Evolutionary conservation across 2,797 vertebrate genomes (phyloP), one percentile per base, ranked within the genome.

Genomic region (Coccyzus lansbergi): DNA sequence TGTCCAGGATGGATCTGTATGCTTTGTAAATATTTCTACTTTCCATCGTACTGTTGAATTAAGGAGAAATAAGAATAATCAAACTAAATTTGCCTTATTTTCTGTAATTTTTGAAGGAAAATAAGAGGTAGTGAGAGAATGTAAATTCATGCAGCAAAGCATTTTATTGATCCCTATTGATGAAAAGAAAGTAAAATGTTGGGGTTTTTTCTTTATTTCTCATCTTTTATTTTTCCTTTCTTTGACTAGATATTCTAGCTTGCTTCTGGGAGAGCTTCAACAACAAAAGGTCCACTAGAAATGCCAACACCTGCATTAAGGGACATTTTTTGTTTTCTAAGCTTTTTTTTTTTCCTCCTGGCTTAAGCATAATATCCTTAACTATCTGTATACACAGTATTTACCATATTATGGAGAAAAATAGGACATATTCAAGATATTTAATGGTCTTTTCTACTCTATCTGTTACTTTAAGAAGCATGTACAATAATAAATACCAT

Each of bases 21-120:
- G 58, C 44, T 88, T 74, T 83, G 65, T 79, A 96, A 90, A 77
- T 81, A 90, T 89, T 93, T 92, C 70, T 93, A 15, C 7, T 72
- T 83, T 91, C 55, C 88, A 13, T 60, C 75, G 28, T 77, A 68
- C 26, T 24, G 14, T 31, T 85, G 36, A 84, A 82, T 70, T 80
- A 84, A 26, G 31, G 15, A 80, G 26, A 94, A 90, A 55, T 80
- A 74, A 68, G 29, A 83, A 62, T 15, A 26, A 80, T 59, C 38
- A 78, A 88, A 78, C 90, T 19, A 60, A 93, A 53, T 63, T 70
- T 90, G n/a, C 24, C 64, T 90, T 77, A 74, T 90, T 86, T 92
- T 94, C 70, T 90, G 52, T 65, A 84, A 70, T 76, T 69, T 85
- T 83, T 55, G 42, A 82, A 26, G 28, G n/a, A 52, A 65, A 86